Evolutionary conservation across 1,140 invertebrate genomes (phyloP).

Genomic region (honey bee (Apis mellifera)): Amel_HAv3.1 CM009931.2:18675001-18675500

Average conservation of each 20-base stretch:
- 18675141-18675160: constrained; percentile 36
- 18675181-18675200: constrained; percentile 31
- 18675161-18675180: constrained; percentile 20
- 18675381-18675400: constrained; percentile 69
- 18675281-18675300: constrained; percentile 70
- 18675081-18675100: not conserved
- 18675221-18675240: too few relatives aligned
- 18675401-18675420: constrained; percentile 37
- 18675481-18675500: constrained; percentile 19
- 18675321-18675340: constrained; percentile 71
- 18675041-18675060: not conserved
- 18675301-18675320: constrained; percentile 73
- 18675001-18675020: not conserved
- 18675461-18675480: not conserved
- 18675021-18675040: not conserved
- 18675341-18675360: constrained; percentile 70
- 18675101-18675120: constrained; percentile 14
- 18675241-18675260: constrained; percentile 46
- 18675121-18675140: constrained; percentile 27
- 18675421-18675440: constrained; percentile 23
- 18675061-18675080: not conserved
- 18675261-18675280: constrained; percentile 71
- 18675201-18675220: constrained; percentile 36
- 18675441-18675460: constrained; percentile 12
- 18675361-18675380: constrained; percentile 67